Evolutionary conservation across 2,113 vertebrate genomes (phyloP), one percentile per base, ranked within the genome.

Genomic region (Peromyscus polionotus): DNA sequence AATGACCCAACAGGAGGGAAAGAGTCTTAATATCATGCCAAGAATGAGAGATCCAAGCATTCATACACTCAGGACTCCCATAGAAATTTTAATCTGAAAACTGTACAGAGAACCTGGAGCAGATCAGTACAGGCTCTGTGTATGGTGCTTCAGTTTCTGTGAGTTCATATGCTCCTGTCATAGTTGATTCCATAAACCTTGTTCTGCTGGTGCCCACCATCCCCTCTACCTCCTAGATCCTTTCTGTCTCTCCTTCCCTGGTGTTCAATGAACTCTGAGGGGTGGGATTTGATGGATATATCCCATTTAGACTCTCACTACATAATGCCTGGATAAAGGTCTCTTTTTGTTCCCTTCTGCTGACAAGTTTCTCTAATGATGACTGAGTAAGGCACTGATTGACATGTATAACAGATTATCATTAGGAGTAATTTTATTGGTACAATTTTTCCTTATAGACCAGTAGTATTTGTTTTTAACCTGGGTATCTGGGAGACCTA

Each of bases 41-140:
- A 33, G 45, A 79, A 19, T 79, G 26, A 33, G 45, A 51, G 26
- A 79, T 0, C 14, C 2, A 48, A 3, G 4, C 5, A 79, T 17
- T 51, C 7, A 17, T 13, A 8, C 3, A 3, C 42, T 76, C 73
- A 31, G 26, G 11, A 48, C 24, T 16, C 6, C 3, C 26, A 77
- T 4, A 7, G 16, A 31, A 48, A 77, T 77, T 7, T 45, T 76
- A 28, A 77, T 26, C 26, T 77, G 13, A 77, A 48, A 77, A 13
- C 12, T 77, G 1, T 76, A 33, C 45, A 9, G 16, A 33, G 8
- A 31, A 10, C 9, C 12, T 28, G 26, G 10, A 16, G 24, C 26
- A 14, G 2, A 31, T 26, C 13, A 1, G 24, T 77, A 26, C 28
- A 31, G 4, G 42, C 7, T 0, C 5, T 31, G 26, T 7, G 12